Evolutionary conservation across 1,140 invertebrate genomes (phyloP).

Genomic region (Lasioglossum albipes): DNA sequence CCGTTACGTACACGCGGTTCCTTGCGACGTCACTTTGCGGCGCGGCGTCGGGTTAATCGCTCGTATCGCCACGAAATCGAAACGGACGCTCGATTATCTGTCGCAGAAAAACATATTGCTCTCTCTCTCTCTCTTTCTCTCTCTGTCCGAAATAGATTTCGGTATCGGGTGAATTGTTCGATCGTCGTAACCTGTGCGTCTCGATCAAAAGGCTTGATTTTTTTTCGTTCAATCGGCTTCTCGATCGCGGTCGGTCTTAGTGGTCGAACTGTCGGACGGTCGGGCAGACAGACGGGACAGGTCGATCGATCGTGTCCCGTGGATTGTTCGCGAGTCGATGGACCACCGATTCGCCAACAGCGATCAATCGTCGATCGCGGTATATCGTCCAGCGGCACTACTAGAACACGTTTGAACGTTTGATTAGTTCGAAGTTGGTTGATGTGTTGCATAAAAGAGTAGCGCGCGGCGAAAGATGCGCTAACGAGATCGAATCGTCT

Average conservation of each 20-base stretch:
- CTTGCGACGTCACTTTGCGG: constrained; percentile 67
- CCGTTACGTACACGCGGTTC: constrained; percentile 64
- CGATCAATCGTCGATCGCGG: constrained; percentile 7
- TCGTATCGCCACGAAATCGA: constrained; percentile 41
- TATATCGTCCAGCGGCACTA: neutral
- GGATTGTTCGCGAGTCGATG: constrained; percentile 26
- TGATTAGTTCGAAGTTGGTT: neutral
- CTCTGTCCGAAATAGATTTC: neutral
- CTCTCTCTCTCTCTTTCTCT: neutral
- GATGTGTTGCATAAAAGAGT: neutral
- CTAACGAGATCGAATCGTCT: constrained; percentile 25
- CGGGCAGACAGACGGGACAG: neutral
- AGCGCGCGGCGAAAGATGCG: constrained; percentile 22
- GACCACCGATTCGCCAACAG: neutral
- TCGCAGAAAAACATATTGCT: neutral
- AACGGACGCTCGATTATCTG: constrained; percentile 2
- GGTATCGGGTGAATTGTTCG: neutral
- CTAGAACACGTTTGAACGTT: neutral
- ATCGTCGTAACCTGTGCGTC: neutral
- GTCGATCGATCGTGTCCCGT: constrained; percentile 21
- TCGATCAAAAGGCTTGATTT: neutral
- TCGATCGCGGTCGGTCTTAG: neutral
- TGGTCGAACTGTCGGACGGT: neutral
- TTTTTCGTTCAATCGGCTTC: neutral
- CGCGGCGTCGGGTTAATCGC: constrained; percentile 64